These are phyloP conservation scores for Solea senegalensis DNA, from an alignment of 2,113 vertebrate species.

Conservation along the genomic window DNA sequence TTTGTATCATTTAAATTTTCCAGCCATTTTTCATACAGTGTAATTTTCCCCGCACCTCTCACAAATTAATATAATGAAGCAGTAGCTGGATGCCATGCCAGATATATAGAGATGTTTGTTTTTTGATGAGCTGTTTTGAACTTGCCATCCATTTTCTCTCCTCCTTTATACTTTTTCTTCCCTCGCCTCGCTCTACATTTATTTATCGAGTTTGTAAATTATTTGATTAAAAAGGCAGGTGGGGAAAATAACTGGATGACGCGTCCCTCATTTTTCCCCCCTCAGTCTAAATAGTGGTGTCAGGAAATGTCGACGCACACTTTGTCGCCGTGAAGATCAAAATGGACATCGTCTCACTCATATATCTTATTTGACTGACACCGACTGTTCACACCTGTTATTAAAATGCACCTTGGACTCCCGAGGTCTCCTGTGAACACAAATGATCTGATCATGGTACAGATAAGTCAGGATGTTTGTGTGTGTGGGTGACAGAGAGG, in stretches of 20 bases:
- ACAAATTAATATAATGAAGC: slow-evolving; percentile 99
- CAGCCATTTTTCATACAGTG: slow-evolving; percentile 97
- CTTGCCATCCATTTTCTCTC: slow-evolving; percentile 80
- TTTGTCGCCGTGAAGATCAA: slow-evolving; percentile 75
- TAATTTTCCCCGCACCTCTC: slow-evolving; percentile 97
- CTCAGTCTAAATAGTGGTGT: slow-evolving; percentile 71
- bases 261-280: slow-evolving; percentile 75
- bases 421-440: no score
- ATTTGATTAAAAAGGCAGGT: slow-evolving; percentile 85
- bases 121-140: slow-evolving; percentile 87
- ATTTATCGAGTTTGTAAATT: slow-evolving; percentile 86
- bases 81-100: slow-evolving; percentile 94
- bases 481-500: no score
- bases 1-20: slow-evolving; percentile 99
- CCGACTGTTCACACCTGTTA: slow-evolving; percentile 39
- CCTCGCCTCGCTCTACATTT: slow-evolving; percentile 77
- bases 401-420: no score
- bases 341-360: slow-evolving; percentile 78
- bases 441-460: no score
- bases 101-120: slow-evolving; percentile 94
- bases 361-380: slow-evolving; percentile 76
- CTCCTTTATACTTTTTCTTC: slow-evolving; percentile 77
- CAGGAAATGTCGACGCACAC: slow-evolving; percentile 74
- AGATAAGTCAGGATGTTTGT: no score
- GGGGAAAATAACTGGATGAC: slow-evolving; percentile 58